These are phyloP conservation scores for Thelaira solivaga DNA, from an alignment of 2,888 invertebrate species.

Conservation along the genomic window DNA sequence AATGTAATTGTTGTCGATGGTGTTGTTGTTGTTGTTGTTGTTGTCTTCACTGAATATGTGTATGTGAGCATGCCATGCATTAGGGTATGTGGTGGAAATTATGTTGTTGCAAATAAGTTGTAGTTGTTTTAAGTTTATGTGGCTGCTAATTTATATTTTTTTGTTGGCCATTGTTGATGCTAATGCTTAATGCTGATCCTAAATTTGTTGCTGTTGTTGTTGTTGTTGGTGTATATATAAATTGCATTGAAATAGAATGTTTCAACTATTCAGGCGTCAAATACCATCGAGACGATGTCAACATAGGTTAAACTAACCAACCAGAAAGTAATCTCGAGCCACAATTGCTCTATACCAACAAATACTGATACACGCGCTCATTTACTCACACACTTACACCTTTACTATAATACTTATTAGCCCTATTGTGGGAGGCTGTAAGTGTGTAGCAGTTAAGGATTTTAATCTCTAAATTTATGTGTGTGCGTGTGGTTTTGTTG, in stretches of 20 bases:
- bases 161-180: background rate
- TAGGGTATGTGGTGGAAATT: slow-evolving; percentile 40
- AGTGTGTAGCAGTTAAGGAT: background rate
- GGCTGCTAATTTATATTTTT: slow-evolving; percentile 10
- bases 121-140: slow-evolving; percentile 21
- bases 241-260: slow-evolving; percentile 45
- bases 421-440: background rate
- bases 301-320: slow-evolving; percentile 61
- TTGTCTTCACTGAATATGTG: background rate
- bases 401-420: background rate
- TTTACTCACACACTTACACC: background rate
- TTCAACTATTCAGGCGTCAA: slow-evolving; percentile 59
- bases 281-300: slow-evolving; percentile 61
- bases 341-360: slow-evolving; percentile 42
- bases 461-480: slow-evolving; percentile 1
- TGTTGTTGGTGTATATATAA: too few species aligned
- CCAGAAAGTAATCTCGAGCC: slow-evolving; percentile 59
- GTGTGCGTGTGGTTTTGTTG: background rate
- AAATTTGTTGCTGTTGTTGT: slow-evolving; percentile 26
- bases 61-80: background rate
- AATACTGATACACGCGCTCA: background rate
- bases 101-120: slow-evolving; percentile 36
- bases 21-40: background rate
- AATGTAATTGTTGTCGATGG: too few species aligned
- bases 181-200: background rate